These are phyloP conservation scores for Teleogryllus occipitalis DNA, from an alignment of 1,140 invertebrate genomes.

Conservation along the genomic window DNA sequence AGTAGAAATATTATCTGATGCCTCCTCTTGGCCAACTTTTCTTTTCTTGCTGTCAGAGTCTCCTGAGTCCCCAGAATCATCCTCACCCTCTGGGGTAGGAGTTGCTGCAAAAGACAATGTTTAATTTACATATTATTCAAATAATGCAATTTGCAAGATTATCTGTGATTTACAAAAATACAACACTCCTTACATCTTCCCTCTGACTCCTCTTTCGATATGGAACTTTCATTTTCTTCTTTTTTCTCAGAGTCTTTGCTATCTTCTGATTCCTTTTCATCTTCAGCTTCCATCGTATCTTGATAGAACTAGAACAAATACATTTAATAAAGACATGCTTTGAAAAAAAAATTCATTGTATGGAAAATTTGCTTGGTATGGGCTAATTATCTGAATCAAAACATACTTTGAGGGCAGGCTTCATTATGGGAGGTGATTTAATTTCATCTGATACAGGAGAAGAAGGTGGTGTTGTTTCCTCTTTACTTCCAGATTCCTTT, in stretches of 20 bases:
- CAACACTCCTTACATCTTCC: slow-evolving; percentile 9
- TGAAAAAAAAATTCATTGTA: not conserved
- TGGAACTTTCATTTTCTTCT: not conserved
- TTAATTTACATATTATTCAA: not conserved
- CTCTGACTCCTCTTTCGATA: not conserved
- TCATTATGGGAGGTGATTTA: slow-evolving; percentile 44
- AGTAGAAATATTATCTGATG: slow-evolving; percentile 6
- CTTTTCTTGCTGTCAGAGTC: slow-evolving; percentile 9
- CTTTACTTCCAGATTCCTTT: slow-evolving; percentile 35
- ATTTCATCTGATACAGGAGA: slow-evolving; percentile 38
- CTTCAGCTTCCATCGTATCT: slow-evolving; percentile 67
- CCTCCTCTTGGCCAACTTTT: not conserved
- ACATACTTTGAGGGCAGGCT: slow-evolving; percentile 44
- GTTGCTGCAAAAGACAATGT: not conserved
- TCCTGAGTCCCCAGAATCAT: not conserved
- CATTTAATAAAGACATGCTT: not conserved
- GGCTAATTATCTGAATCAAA: not conserved
- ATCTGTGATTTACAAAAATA: not conserved
- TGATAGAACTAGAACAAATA: slow-evolving; percentile 66
- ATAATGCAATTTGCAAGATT: not conserved
- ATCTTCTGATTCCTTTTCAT: slow-evolving; percentile 27
- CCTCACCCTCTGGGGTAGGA: not conserved
- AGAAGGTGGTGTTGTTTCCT: slow-evolving; percentile 34
- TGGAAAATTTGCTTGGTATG: not conserved
- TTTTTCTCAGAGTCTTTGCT: slow-evolving; percentile 23